phyloP scores from a whole-genome alignment of 2,888 invertebrate species.

The Conops quadrifasciatus region DNA sequence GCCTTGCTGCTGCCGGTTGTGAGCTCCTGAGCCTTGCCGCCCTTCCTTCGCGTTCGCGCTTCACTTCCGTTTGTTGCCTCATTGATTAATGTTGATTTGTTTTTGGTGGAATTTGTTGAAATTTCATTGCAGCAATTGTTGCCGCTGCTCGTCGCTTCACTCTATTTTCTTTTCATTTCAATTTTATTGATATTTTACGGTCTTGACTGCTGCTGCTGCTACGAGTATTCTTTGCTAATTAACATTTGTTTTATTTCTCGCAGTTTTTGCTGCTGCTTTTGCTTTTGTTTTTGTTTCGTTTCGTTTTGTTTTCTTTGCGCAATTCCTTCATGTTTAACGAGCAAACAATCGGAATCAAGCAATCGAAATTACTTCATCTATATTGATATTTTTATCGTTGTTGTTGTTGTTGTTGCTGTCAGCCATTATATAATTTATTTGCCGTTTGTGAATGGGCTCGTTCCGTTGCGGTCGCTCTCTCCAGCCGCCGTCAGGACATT shows the following conservation, averaged over 20 bases:
- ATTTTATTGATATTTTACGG: conserved; percentile 27
- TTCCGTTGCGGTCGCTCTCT: background rate
- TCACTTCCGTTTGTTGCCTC: conserved; percentile 34
- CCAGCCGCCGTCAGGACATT: background rate
- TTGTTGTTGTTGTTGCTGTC: conserved; percentile 8
- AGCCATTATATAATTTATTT: background rate
- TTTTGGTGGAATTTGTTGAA: conserved; percentile 47
- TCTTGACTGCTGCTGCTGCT: conserved; percentile 4
- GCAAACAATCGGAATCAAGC: conserved; percentile 37
- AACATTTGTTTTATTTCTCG: conserved; percentile 20
- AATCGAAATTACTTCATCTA: conserved; percentile 31
- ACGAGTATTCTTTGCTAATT: conserved; percentile 15
- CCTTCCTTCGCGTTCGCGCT: background rate
- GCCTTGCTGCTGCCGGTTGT: background rate
- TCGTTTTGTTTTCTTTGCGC: conserved; percentile 18
- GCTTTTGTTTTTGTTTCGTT: conserved; percentile 10
- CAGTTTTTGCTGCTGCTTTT: conserved; percentile 5
- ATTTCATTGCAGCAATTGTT: conserved; percentile 47
- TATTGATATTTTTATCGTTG: background rate
- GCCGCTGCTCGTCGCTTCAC: background rate
- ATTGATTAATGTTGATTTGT: conserved; percentile 49
- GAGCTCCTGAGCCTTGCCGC: background rate
- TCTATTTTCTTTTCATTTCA: conserved; percentile 9
- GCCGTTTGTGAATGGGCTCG: background rate
- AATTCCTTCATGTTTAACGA: conserved; percentile 32